These are phyloP conservation scores for Typhlichthys eigenmanni DNA, from an alignment of 2,797 vertebrate genomes.

Conservation along the genomic window DNA sequence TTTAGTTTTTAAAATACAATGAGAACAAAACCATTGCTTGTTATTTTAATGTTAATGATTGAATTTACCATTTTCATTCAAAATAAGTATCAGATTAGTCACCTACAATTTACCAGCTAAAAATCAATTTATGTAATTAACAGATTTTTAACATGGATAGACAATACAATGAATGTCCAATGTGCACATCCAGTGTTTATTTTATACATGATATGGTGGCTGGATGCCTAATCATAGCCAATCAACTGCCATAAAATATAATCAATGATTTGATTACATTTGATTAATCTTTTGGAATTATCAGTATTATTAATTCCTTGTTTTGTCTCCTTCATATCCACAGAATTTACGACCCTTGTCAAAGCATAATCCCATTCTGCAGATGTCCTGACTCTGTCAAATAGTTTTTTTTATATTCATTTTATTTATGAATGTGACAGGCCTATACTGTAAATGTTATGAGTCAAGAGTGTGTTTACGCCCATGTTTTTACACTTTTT, in stretches of 20 bases:
- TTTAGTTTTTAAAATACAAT: no score
- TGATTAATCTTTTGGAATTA: no score
- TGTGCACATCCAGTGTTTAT: background rate
- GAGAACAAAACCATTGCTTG: no score
- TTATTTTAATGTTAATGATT: no score
- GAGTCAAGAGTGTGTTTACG: constrained; percentile 49
- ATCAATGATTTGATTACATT: background rate
- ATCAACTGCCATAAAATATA: background rate
- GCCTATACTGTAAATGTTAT: constrained; percentile 43
- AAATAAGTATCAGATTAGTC: background rate
- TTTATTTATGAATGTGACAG: constrained; percentile 64
- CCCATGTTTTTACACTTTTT: constrained; percentile 51
- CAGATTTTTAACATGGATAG: background rate
- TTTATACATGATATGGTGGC: background rate
- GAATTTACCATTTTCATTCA: background rate
- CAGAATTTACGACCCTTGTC: constrained; percentile 63
- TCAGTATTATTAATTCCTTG: background rate
- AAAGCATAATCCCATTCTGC: constrained; percentile 58
- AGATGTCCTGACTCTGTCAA: constrained; percentile 44
- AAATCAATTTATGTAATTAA: background rate
- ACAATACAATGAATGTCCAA: background rate
- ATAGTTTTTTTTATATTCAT: constrained; percentile 61
- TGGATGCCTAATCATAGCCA: background rate
- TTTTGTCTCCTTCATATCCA: constrained; percentile 22
- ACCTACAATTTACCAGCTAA: constrained; percentile 2